Evolutionary conservation across 2,797 vertebrate genomes (phyloP).

Genomic region (Chaenodraco wilsoni): DNA sequence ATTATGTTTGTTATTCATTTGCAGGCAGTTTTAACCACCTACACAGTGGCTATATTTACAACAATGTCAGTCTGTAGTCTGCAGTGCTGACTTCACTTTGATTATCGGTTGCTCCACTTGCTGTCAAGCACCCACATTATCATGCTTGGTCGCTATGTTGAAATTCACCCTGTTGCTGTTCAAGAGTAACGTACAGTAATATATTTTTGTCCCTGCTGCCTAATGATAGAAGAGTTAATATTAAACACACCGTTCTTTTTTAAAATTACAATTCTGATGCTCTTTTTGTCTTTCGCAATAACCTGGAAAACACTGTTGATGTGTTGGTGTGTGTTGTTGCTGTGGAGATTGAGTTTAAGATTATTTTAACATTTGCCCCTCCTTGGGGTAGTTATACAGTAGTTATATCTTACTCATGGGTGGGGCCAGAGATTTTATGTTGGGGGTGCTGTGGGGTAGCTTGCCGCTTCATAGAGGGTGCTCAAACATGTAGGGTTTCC

Average conservation of each 20-base stretch:
- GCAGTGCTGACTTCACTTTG: slow-evolving; percentile 66
- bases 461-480: no score
- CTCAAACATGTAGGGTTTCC: no score
- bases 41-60: slow-evolving; percentile 76
- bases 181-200: slow-evolving; percentile 22
- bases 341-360: slow-evolving; percentile 64
- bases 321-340: slow-evolving; percentile 52
- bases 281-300: slow-evolving; percentile 20
- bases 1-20: slow-evolving; percentile 70
- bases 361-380: slow-evolving; percentile 39
- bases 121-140: slow-evolving; percentile 59
- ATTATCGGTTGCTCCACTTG: slow-evolving; percentile 62
- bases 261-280: slow-evolving; percentile 9
- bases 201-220: slow-evolving; percentile 15
- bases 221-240: slow-evolving; percentile 43
- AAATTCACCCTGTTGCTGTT: slow-evolving; percentile 39
- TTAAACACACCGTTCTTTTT: slow-evolving; percentile 24
- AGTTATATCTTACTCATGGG: not conserved
- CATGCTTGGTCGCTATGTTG: slow-evolving; percentile 34
- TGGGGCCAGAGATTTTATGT: no score
- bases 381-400: slow-evolving; percentile 14
- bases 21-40: slow-evolving; percentile 75
- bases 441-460: no score
- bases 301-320: slow-evolving; percentile 18
- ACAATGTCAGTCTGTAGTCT: slow-evolving; percentile 65